These are phyloP conservation scores for Brevimyrus niger DNA, from an alignment of 2,113 vertebrate genomes.

Conservation along the genomic window DNA sequence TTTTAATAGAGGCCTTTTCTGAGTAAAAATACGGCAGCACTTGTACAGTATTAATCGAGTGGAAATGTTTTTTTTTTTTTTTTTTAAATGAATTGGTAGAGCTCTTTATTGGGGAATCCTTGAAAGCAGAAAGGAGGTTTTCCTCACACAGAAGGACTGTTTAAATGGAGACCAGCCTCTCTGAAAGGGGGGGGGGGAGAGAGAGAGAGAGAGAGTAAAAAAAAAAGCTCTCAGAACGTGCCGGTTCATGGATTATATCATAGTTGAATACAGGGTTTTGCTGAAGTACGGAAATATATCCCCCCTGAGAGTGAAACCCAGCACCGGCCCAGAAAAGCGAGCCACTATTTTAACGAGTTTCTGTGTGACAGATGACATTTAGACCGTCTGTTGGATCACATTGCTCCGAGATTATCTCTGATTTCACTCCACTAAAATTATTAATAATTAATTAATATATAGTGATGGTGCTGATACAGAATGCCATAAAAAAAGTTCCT, in stretches of 20 bases:
- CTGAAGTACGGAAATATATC: slow-evolving; percentile 63
- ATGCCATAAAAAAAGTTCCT: slow-evolving; percentile 24
- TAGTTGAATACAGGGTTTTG: slow-evolving; percentile 48
- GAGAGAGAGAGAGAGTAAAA: slow-evolving; percentile 18
- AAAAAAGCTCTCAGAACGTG: slow-evolving; percentile 40
- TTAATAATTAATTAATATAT: slow-evolving; percentile 63
- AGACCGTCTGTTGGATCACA: slow-evolving; percentile 61
- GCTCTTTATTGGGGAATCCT: slow-evolving; percentile 49
- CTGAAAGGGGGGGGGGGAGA: slow-evolving; percentile 35
- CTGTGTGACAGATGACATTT: slow-evolving; percentile 70
- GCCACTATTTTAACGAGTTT: slow-evolving; percentile 66
- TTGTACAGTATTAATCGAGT: slow-evolving; percentile 69
- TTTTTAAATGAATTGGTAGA: slow-evolving; percentile 48
- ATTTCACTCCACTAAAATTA: slow-evolving; percentile 64
- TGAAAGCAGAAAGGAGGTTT: slow-evolving; percentile 48
- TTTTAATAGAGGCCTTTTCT: slow-evolving; percentile 61
- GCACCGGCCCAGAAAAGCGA: slow-evolving; percentile 56
- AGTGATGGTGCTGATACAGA: slow-evolving; percentile 29
- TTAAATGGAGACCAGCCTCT: slow-evolving; percentile 48
- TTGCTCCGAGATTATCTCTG: slow-evolving; percentile 66
- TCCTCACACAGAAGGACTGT: slow-evolving; percentile 44
- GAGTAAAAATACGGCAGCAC: slow-evolving; percentile 60
- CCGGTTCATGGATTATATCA: slow-evolving; percentile 50
- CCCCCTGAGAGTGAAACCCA: slow-evolving; percentile 53
- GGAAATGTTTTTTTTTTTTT: slow-evolving; percentile 58